phyloP scores from a whole-genome alignment of 2,797 vertebrate species.

The Peromyscus aztecus region DNA sequence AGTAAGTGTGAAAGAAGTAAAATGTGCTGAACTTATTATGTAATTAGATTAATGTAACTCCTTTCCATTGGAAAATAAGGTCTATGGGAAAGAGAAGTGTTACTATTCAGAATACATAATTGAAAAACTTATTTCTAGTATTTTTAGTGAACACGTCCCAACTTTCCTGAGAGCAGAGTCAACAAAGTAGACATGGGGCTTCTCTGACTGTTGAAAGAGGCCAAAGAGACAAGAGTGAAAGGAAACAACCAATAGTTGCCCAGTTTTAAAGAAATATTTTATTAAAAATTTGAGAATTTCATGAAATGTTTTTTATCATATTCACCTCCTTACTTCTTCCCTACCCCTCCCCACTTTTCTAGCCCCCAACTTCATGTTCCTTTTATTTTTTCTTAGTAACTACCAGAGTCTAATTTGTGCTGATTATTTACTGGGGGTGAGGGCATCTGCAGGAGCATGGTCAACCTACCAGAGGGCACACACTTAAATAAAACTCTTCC shows the following conservation, averaged over 20 bases:
- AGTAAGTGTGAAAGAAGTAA: conserved; percentile 20
- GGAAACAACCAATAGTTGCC: not conserved
- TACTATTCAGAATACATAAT: not conserved
- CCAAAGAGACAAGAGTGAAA: not conserved
- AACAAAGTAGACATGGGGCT: not conserved
- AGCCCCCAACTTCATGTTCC: not conserved
- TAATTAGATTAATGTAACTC: not conserved
- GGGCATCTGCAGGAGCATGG: not conserved
- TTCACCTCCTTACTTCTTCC: not conserved
- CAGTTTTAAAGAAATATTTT: not conserved
- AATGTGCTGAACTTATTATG: conserved; percentile 36
- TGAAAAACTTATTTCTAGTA: conserved; percentile 13
- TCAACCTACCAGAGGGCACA: not conserved
- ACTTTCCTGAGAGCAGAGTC: not conserved
- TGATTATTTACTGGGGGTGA: not conserved
- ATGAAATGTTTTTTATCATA: not conserved
- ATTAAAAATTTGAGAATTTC: not conserved
- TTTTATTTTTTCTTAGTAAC: not conserved
- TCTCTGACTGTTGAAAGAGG: not conserved
- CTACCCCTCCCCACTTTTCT: not conserved
- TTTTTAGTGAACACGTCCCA: not conserved
- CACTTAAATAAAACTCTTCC: not conserved
- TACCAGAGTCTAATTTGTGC: not conserved
- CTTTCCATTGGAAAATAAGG: conserved; percentile 63
- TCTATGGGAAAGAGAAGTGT: not conserved